phyloP scores from a whole-genome alignment of 2,888 invertebrate species.

The Micropterix aruncella region DNA sequence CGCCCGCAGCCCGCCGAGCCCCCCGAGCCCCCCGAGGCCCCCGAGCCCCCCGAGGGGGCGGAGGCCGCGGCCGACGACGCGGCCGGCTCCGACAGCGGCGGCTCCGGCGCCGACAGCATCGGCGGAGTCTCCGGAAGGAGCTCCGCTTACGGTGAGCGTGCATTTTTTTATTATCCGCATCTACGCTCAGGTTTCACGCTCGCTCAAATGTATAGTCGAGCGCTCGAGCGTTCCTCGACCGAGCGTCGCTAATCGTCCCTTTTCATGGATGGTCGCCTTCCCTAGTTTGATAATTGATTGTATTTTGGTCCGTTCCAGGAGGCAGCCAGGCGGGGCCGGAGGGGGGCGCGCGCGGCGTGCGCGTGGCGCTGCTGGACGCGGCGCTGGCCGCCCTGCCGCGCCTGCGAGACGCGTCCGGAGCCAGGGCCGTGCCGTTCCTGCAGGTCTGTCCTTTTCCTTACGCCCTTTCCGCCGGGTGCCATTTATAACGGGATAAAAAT shows the following conservation, averaged over 20 bases:
- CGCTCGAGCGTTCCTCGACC: too few species aligned
- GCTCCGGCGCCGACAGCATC: slow-evolving; percentile 84
- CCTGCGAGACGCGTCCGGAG: slow-evolving; percentile 64
- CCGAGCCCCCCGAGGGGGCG: slow-evolving; percentile 51
- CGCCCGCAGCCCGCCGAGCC: slow-evolving; percentile 30
- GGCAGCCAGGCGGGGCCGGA: slow-evolving; percentile 30
- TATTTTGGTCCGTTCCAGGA: neutral
- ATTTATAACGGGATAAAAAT: too few species aligned
- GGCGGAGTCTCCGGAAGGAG: slow-evolving; percentile 91
- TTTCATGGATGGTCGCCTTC: too few species aligned
- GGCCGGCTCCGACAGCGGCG: slow-evolving; percentile 77
- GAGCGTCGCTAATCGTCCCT: too few species aligned
- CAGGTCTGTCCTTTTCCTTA: too few species aligned
- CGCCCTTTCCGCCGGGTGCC: too few species aligned
- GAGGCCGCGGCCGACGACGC: slow-evolving; percentile 69
- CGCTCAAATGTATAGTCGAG: too few species aligned
- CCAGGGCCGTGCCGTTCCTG: slow-evolving; percentile 80
- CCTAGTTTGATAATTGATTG: neutral
- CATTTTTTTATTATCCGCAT: neutral
- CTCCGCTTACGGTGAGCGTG: slow-evolving; percentile 62
- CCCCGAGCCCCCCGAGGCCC: slow-evolving; percentile 31
- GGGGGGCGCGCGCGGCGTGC: slow-evolving; percentile 48
- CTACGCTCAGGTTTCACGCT: too few species aligned
- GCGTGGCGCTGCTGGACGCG: slow-evolving; percentile 57
- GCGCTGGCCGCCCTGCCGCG: slow-evolving; percentile 66